Percentiles rank a stretch among this genome's conserved stretches.
These are phyloP conservation scores for Unio delphinus DNA, from an alignment of 2,888 invertebrate genomes.

Conservation along the genomic window DNA sequence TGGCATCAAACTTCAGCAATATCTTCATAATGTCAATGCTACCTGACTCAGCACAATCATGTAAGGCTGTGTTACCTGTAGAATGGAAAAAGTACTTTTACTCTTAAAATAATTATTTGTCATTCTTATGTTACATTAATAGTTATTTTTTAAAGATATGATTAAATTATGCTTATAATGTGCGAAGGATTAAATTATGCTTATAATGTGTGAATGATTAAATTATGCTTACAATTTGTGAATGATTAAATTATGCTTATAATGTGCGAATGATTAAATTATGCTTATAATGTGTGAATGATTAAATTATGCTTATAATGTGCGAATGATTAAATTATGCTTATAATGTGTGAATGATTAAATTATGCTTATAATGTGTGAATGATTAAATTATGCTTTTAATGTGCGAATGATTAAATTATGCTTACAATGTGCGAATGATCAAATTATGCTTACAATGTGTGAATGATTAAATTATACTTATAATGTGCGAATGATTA, in stretches of 20 bases:
- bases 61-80: slow-evolving; percentile 90
- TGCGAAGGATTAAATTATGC: neutral
- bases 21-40: slow-evolving; percentile 92
- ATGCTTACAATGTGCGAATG: neutral
- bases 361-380: neutral
- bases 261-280: neutral
- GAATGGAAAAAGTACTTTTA: neutral
- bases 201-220: neutral
- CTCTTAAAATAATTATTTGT: neutral
- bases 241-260: neutral
- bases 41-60: slow-evolving; percentile 97
- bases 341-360: neutral
- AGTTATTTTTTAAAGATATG: neutral
- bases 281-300: neutral
- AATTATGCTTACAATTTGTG: neutral
- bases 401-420: neutral
- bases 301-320: neutral
- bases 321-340: neutral
- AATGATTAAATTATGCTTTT: neutral
- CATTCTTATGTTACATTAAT: neutral
- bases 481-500: neutral
- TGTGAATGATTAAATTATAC: neutral
- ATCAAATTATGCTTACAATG: neutral
- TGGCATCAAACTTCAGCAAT: slow-evolving; percentile 88
- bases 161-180: neutral